These are phyloP conservation scores for Drosophila limbata DNA, from an alignment of 2,888 invertebrate genomes.

Conservation along the genomic window DNA sequence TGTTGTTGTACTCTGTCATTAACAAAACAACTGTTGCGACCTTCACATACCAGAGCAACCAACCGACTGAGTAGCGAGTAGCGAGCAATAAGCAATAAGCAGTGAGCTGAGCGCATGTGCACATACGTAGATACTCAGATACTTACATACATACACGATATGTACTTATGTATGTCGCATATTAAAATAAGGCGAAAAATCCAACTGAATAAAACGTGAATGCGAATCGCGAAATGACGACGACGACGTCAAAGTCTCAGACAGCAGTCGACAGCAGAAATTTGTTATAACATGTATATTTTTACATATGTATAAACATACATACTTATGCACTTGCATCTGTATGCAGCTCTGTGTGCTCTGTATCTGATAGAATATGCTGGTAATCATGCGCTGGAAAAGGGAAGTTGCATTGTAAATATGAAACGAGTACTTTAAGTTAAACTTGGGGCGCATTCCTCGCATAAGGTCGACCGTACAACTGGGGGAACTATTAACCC, in stretches of 20 bases:
- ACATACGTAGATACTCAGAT: slow-evolving; percentile 45
- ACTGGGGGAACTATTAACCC: slow-evolving; percentile 28
- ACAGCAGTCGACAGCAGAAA: slow-evolving; percentile 66
- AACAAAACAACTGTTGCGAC: slow-evolving; percentile 85
- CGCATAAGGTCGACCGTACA: slow-evolving; percentile 69
- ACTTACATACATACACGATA: slow-evolving; percentile 26
- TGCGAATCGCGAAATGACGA: slow-evolving; percentile 63
- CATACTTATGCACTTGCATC: slow-evolving; percentile 23
- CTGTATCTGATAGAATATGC: slow-evolving; percentile 73
- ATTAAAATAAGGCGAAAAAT: slow-evolving; percentile 81
- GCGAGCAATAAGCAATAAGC: slow-evolving; percentile 21
- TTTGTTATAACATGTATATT: slow-evolving; percentile 59
- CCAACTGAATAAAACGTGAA: slow-evolving; percentile 75
- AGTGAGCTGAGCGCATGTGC: slow-evolving; percentile 61
- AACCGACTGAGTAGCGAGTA: slow-evolving; percentile 72
- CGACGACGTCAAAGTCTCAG: slow-evolving; percentile 72
- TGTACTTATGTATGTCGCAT: slow-evolving; percentile 43
- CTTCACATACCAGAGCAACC: slow-evolving; percentile 85
- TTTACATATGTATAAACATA: slow-evolving; percentile 10
- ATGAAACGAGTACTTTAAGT: slow-evolving; percentile 61
- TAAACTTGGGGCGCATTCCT: slow-evolving; percentile 76
- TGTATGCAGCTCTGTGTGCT: slow-evolving; percentile 31
- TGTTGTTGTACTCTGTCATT: slow-evolving; percentile 82
- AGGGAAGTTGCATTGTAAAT: slow-evolving; percentile 62
- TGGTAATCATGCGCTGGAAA: slow-evolving; percentile 61